phyloP scores from a whole-genome alignment of 2,113 vertebrate genomes.

The Rutilus rutilus region DNA sequence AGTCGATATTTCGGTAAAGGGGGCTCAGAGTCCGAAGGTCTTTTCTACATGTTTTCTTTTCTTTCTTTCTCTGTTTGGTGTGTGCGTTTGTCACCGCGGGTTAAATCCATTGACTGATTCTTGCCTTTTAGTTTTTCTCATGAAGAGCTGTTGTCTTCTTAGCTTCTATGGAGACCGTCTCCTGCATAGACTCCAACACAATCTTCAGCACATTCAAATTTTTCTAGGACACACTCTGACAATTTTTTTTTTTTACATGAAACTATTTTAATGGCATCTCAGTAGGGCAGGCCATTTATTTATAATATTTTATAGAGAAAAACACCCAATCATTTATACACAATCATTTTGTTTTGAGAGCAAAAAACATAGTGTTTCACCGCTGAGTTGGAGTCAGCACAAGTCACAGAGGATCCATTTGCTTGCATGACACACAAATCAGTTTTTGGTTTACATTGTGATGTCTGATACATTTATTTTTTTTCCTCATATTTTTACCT shows the following conservation, averaged over 20 bases:
- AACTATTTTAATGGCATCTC: background rate
- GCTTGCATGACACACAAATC: background rate
- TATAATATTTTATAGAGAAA: background rate
- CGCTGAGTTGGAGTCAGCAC: background rate
- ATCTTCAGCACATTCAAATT: background rate
- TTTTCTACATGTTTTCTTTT: constrained; percentile 16
- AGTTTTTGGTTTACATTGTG: background rate
- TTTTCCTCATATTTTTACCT: no score
- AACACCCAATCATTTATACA: background rate
- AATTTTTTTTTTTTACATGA: background rate
- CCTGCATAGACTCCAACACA: background rate
- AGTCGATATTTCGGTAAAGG: constrained; percentile 38
- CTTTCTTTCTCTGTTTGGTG: background rate
- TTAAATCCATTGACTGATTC: constrained; percentile 14
- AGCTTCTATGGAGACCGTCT: background rate
- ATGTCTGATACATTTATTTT: constrained; percentile 4
- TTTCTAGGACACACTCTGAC: background rate
- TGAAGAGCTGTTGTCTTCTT: constrained; percentile 31
- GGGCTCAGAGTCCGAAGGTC: background rate
- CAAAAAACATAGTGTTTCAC: background rate
- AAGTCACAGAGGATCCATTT: background rate
- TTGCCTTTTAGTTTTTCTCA: constrained; percentile 26
- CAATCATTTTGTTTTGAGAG: background rate
- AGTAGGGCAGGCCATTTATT: background rate
- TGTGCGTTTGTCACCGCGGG: background rate